Conservation (phyloP, 2,888 invertebrate species). For the Netelia inedita region DNA sequence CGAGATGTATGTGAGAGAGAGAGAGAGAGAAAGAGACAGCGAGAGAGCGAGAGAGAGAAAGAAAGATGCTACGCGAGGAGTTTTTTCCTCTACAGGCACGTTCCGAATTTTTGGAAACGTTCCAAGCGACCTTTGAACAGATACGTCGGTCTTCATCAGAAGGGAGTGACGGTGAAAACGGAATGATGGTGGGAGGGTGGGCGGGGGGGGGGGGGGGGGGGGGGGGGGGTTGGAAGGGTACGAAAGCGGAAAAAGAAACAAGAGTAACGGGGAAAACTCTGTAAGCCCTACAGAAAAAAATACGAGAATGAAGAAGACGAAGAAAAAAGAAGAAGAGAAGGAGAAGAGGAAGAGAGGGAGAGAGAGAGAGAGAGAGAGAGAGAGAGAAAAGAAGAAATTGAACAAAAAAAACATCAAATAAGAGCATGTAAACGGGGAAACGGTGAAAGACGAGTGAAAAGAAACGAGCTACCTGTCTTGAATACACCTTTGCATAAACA, state of each 20-base stretch:
- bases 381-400: slow-evolving; percentile 26
- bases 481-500: slow-evolving; percentile 57
- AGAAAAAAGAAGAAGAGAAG: slow-evolving; percentile 14
- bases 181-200: slow-evolving; percentile 58
- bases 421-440: slow-evolving; percentile 50
- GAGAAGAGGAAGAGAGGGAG: neutral
- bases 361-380: slow-evolving; percentile 23
- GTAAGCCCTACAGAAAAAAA: slow-evolving; percentile 16
- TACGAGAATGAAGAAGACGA: slow-evolving; percentile 29
- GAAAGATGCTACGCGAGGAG: slow-evolving; percentile 74
- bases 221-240: slow-evolving; percentile 63
- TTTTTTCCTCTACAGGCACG: slow-evolving; percentile 49
- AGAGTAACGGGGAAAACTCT: slow-evolving; percentile 16
- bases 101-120: slow-evolving; percentile 81
- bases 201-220: slow-evolving; percentile 65
- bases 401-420: slow-evolving; percentile 36
- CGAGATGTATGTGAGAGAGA: neutral
- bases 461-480: slow-evolving; percentile 61
- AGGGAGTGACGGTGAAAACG: too few species aligned
- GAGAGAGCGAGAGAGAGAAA: too few species aligned
- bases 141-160: slow-evolving; percentile 70
- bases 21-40: neutral
- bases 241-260: slow-evolving; percentile 58
- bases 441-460: slow-evolving; percentile 60
- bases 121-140: slow-evolving; percentile 84